These are phyloP conservation scores for Choloepus didactylus DNA, from an alignment of 2,797 vertebrate genomes.

Conservation along the genomic window DNA sequence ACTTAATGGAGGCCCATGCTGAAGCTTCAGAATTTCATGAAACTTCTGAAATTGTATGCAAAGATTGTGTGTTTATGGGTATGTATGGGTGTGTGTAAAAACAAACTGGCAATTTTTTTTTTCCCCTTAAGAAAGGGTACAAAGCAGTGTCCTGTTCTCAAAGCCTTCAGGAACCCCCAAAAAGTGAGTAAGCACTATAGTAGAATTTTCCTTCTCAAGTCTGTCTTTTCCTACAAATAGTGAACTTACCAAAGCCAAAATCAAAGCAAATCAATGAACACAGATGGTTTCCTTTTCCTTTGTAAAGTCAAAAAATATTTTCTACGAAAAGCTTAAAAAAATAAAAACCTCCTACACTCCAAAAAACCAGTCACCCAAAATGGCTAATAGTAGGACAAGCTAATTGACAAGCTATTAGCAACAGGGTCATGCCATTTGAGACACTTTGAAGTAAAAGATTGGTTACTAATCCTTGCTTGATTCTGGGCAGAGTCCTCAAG, in stretches of 20 bases:
- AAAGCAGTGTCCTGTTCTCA: background rate
- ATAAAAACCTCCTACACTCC: background rate
- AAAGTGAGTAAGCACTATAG: background rate
- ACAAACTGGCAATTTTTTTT: background rate
- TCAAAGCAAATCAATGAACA: background rate
- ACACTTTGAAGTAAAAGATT: background rate
- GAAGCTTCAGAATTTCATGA: background rate
- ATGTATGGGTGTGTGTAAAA: background rate
- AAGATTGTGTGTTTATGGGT: background rate
- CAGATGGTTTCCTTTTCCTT: background rate
- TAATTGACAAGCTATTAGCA: background rate
- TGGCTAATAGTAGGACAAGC: background rate
- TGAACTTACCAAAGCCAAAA: background rate
- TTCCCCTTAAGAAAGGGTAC: background rate
- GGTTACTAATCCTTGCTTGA: background rate
- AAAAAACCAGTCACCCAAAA: background rate
- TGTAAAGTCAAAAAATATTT: slow-evolving; percentile 30
- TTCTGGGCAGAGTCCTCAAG: background rate
- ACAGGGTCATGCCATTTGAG: background rate
- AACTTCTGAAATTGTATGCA: background rate
- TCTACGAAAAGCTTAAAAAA: background rate
- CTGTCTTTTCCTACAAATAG: slow-evolving; percentile 19
- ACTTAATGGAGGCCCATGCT: background rate
- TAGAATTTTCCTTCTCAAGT: background rate
- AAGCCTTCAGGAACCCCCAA: background rate